These are phyloP conservation scores for Sylvilagus bachmani DNA, from an alignment of 2,113 vertebrate species.

Conservation along the genomic window DNA sequence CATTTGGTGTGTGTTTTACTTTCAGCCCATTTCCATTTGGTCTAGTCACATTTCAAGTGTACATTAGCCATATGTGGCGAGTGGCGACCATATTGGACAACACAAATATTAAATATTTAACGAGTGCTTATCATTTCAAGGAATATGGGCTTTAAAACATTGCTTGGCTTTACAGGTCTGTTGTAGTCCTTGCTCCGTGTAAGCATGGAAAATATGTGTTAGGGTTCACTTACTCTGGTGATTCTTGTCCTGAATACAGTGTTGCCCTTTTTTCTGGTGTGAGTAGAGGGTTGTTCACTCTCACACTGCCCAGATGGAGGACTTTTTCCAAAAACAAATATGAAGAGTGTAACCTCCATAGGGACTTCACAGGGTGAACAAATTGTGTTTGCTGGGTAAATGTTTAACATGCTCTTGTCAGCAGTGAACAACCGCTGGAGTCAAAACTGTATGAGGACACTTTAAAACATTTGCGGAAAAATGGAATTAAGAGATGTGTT, in stretches of 20 bases:
- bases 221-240: no score
- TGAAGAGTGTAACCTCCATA: not conserved
- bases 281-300: not conserved
- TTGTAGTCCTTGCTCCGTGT: not conserved
- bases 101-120: not conserved
- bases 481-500: no score
- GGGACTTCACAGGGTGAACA: not conserved
- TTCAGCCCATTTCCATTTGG: not conserved
- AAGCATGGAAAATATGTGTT: not conserved
- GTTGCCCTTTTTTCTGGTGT: not conserved
- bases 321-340: not conserved
- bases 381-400: not conserved
- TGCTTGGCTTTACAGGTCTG: not conserved
- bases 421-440: not conserved
- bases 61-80: no score
- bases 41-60: no score
- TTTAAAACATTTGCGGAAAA: no score
- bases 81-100: not conserved
- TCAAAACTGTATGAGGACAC: not conserved
- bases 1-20: not conserved
- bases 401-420: conserved; percentile 3
- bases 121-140: not conserved
- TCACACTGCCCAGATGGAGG: not conserved
- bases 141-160: not conserved
- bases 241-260: not conserved